Evolutionary conservation across 2,113 vertebrate species (phyloP), one percentile per base, ranked within the genome.

Genomic region (Lethenteron reissneri): DNA sequence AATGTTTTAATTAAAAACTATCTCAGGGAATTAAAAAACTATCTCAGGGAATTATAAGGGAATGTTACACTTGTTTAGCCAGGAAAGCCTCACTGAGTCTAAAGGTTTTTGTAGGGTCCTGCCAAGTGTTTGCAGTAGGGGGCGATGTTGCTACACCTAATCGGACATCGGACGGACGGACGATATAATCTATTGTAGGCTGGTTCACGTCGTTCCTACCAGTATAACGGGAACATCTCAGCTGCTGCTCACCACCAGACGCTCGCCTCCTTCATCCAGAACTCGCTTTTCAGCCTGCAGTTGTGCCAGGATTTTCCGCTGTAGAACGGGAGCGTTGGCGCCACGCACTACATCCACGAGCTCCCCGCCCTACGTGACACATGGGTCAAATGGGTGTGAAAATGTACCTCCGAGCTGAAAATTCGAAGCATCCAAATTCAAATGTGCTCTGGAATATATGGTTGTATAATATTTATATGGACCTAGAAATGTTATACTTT

Each of bases 341-440:
- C 90, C 89, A 74, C 85, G 81, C 73, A 97, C 79, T 73, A 84
- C 81, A 6, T 84, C 84, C 75, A 91, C 85, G 72, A 96, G 73
- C 69, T 86, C 82, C 56, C 89, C 89, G 21, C 84, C 84, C 92
- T 99, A 74, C 68, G 76, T 79, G 14, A 56, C 69, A n/a, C 72
- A 74, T 56, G 7, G 11, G 11, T 9, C 11, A 19, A 71, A 17
- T 17, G 11, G 41, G 56, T 17, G 14, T n/a, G 56, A 11, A 58
- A 14, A 71, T 10, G 12, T 11, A 60, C 15, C 19, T 9, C 4
- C 21, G 56, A 71, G n/a, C 71, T 17, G 21, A 57, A 58, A 14
- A 71, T 59, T 41, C 12, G 56, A 72, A 41, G 11, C 3, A 4
- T 60, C 3, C 56, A 60, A 60, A 15, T 56, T 14, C 17, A n/a